phyloP scores from a whole-genome alignment of 2,888 invertebrate genomes.

The Tanypteryx hageni region DNA sequence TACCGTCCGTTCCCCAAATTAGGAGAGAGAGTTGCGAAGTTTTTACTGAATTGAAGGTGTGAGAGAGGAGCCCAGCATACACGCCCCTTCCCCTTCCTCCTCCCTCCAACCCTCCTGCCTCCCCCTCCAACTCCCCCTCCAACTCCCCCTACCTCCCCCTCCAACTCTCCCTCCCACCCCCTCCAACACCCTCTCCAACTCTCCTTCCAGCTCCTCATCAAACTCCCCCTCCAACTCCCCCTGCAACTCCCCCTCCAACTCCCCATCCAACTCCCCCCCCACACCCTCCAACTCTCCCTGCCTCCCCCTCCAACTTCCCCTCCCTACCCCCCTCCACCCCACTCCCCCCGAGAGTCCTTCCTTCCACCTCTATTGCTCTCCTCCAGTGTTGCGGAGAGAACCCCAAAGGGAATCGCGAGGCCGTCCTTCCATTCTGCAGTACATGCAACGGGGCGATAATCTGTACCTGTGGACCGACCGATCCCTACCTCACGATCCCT shows the following conservation, averaged over 20 bases:
- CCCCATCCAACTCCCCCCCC: too few relatives aligned
- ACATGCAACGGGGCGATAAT: constrained; percentile 5
- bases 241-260: neutral
- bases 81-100: neutral
- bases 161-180: neutral
- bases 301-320: neutral
- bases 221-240: neutral
- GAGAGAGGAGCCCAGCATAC: neutral
- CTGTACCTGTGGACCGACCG: neutral
- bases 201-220: neutral
- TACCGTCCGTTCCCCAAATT: neutral
- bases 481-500: neutral
- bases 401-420: too few relatives aligned
- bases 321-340: neutral
- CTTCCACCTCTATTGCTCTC: too few relatives aligned
- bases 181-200: neutral
- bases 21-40: neutral
- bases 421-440: too few relatives aligned
- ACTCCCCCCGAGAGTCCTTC: neutral
- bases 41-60: neutral
- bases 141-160: neutral
- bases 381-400: too few relatives aligned
- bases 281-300: too few relatives aligned
- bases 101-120: neutral
- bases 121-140: neutral